Conservation (phyloP, 2,888 invertebrate genomes). For the Ennomos fuscantarius region DNA sequence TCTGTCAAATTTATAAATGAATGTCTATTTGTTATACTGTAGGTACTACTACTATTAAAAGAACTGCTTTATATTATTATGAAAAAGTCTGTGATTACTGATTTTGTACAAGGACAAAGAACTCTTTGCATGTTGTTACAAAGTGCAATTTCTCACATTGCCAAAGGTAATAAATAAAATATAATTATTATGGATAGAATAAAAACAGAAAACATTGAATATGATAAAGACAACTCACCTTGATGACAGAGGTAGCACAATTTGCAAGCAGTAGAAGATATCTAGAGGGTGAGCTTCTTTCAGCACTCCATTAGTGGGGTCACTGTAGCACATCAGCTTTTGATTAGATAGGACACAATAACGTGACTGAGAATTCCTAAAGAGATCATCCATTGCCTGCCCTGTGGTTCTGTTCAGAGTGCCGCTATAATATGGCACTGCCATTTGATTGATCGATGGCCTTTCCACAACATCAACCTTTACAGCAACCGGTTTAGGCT, state of each 20-base stretch:
- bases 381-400: slow-evolving; percentile 87
- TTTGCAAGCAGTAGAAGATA: slow-evolving; percentile 87
- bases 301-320: slow-evolving; percentile 87
- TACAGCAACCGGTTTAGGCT: slow-evolving; percentile 50
- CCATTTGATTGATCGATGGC: slow-evolving; percentile 78
- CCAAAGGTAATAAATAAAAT: no score
- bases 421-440: slow-evolving; percentile 85
- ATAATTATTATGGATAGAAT: no score
- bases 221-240: slow-evolving; percentile 57
- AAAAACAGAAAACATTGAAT: background rate
- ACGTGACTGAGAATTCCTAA: slow-evolving; percentile 91
- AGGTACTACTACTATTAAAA: no score
- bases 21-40: no score
- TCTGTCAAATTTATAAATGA: no score
- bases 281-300: slow-evolving; percentile 90
- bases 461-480: slow-evolving; percentile 72
- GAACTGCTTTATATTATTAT: no score
- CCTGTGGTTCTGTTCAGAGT: slow-evolving; percentile 84
- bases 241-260: slow-evolving; percentile 83
- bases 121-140: no score
- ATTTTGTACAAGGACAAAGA: no score
- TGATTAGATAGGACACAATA: slow-evolving; percentile 90
- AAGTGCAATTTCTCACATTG: no score
- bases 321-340: slow-evolving; percentile 89
- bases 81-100: no score